These are phyloP conservation scores for Channallabes apus DNA, from an alignment of 2,797 vertebrate species.

Conservation along the genomic window DNA sequence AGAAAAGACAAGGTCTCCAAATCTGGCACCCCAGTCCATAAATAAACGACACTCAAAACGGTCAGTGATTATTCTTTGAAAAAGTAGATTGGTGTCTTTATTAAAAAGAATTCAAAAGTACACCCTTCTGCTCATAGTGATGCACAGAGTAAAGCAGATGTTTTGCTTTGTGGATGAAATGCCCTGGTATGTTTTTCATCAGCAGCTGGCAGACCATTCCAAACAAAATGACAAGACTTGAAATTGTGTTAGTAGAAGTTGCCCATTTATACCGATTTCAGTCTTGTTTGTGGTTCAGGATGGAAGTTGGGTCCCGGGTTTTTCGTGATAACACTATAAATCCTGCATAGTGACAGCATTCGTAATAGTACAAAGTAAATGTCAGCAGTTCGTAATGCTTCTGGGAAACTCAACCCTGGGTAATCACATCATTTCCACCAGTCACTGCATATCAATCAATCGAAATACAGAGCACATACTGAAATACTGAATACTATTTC, in stretches of 20 bases:
- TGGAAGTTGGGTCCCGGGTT: neutral
- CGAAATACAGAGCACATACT: neutral
- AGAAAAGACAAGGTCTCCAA: neutral
- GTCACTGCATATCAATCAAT: neutral
- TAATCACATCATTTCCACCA: conserved; percentile 14
- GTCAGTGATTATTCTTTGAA: neutral
- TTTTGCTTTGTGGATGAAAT: conserved; percentile 10
- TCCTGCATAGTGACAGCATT: neutral
- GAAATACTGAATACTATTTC: neutral
- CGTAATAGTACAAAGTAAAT: neutral
- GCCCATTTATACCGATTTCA: neutral
- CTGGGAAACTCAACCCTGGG: conserved; percentile 1
- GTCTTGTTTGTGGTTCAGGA: conserved; percentile 9
- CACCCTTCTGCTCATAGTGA: conserved; percentile 17
- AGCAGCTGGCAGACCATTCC: conserved; percentile 13
- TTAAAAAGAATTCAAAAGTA: conserved; percentile 46
- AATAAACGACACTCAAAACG: neutral
- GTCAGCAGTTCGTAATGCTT: neutral
- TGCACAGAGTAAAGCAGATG: conserved; percentile 15
- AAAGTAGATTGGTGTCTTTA: conserved; percentile 51
- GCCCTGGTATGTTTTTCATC: conserved; percentile 20
- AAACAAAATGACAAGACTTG: conserved; percentile 1
- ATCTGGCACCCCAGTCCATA: too few relatives aligned
- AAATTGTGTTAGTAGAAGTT: conserved; percentile 7
- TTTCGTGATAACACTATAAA: neutral